These are phyloP conservation scores for Cladopsammia gracilis DNA, from an alignment of 64 coral and sea anemone genomes.

Conservation along the genomic window DNA sequence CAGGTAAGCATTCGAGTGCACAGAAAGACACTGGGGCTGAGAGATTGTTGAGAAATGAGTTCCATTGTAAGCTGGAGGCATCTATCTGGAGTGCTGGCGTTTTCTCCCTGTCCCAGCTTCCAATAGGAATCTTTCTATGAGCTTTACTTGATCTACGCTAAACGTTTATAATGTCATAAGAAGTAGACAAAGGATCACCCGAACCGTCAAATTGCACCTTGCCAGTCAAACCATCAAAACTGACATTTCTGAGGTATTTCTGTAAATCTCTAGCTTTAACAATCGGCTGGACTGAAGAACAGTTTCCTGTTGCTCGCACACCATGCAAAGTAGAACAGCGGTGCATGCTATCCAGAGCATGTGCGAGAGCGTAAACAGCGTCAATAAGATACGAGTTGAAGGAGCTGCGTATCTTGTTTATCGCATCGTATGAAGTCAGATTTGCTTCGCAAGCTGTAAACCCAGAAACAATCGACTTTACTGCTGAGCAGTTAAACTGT, in stretches of 20 bases:
- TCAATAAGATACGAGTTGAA: constrained; percentile 55
- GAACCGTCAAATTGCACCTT: constrained; percentile 6
- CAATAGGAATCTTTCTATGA: too few relatives aligned
- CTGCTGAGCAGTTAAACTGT: constrained; percentile 16
- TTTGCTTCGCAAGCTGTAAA: constrained; percentile 15
- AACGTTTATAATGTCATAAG: too few relatives aligned
- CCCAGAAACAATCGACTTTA: background rate
- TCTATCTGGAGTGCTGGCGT: too few relatives aligned
- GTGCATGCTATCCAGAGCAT: constrained; percentile 51
- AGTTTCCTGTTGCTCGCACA: background rate
- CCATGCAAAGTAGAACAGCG: constrained; percentile 40
- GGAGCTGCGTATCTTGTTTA: constrained; percentile 46
- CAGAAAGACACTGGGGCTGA: too few relatives aligned
- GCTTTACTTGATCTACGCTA: too few relatives aligned
- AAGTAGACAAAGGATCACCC: too few relatives aligned
- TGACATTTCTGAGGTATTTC: constrained; percentile 45
- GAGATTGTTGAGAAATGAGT: background rate
- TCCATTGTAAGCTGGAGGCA: too few relatives aligned
- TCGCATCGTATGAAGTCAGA: background rate
- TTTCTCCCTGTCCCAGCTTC: too few relatives aligned
- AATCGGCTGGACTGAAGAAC: too few relatives aligned
- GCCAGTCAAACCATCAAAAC: constrained; percentile 54
- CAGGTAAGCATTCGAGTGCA: constrained; percentile 27
- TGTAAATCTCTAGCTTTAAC: constrained; percentile 16
- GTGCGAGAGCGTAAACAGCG: constrained; percentile 69